Evolutionary conservation across 2,113 vertebrate genomes (phyloP).

Genomic region (Cygnus buccinator): DNA sequence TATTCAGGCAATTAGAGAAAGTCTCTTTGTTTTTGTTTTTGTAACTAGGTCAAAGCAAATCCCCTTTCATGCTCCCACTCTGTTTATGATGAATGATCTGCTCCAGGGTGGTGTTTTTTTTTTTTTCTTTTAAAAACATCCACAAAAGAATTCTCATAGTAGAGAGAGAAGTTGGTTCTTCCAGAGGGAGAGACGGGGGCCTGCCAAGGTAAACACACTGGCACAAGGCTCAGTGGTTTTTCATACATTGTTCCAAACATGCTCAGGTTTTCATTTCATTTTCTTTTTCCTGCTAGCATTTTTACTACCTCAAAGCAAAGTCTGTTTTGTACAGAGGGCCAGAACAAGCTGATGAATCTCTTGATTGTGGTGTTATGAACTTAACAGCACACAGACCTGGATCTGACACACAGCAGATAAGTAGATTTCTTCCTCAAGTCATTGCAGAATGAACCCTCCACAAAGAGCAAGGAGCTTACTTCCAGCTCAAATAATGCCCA

Average conservation of each 20-base stretch:
- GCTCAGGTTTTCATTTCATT: slow-evolving; percentile 8
- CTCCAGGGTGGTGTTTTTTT: neutral
- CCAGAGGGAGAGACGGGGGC: neutral
- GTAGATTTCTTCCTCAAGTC: neutral
- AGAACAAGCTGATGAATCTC: neutral
- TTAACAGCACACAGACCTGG: neutral
- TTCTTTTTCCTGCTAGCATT: neutral
- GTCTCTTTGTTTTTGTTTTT: slow-evolving; percentile 50
- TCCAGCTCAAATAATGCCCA: neutral
- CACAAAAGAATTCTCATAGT: slow-evolving; percentile 8
- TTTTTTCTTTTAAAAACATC: neutral
- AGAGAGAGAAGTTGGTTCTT: slow-evolving; percentile 3
- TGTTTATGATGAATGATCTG: slow-evolving; percentile 8
- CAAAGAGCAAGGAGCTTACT: neutral
- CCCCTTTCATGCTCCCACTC: slow-evolving; percentile 21
- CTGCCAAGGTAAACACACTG: slow-evolving; percentile 46
- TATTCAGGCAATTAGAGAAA: slow-evolving; percentile 42
- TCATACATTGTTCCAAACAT: neutral
- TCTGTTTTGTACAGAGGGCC: neutral
- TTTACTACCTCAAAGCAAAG: neutral
- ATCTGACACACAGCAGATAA: neutral
- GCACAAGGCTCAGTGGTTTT: neutral
- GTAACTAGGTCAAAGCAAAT: slow-evolving; percentile 58
- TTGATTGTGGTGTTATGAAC: neutral
- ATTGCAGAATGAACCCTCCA: neutral